Evolutionary conservation across 2,888 invertebrate genomes (phyloP).

Genomic region (Cyaniris semiargus): DNA sequence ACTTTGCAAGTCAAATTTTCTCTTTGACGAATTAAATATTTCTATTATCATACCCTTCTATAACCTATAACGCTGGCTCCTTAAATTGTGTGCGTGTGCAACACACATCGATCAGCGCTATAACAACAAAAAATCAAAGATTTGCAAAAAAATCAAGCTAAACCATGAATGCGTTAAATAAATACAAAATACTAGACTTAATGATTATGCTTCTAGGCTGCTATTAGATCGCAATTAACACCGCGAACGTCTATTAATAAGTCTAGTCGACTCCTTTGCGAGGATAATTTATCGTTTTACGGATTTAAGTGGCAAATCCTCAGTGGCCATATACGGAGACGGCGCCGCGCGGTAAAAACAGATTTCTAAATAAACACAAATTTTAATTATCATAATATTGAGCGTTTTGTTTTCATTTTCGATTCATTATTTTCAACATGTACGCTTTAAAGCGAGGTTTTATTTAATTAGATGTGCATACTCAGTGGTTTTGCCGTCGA

Average conservation of each 20-base stretch:
- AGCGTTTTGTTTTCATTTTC: conserved; percentile 69
- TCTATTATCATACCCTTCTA: conserved; percentile 41
- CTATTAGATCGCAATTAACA: background rate
- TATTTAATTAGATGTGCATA: conserved; percentile 74
- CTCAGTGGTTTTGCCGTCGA: conserved; percentile 69
- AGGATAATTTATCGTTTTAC: conserved; percentile 62
- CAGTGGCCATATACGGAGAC: conserved; percentile 65
- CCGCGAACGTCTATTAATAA: background rate
- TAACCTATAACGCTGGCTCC: conserved; percentile 29
- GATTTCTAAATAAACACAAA: conserved; percentile 72
- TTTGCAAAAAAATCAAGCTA: background rate
- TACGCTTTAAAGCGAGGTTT: conserved; percentile 56
- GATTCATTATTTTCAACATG: conserved; percentile 66
- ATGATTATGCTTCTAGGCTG: background rate
- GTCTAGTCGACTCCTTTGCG: conserved; percentile 43
- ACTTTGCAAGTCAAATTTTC: conserved; percentile 50
- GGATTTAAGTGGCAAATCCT: conserved; percentile 73
- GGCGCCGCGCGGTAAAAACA: conserved; percentile 67
- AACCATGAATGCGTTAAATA: too few relatives aligned
- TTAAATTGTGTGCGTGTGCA: background rate
- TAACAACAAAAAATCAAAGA: background rate
- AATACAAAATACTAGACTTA: background rate
- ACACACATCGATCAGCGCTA: background rate
- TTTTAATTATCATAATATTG: conserved; percentile 72
- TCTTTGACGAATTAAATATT: conserved; percentile 44